Evolutionary conservation across 1,140 invertebrate species (phyloP).

Genomic region (Drosophila equinoxialis): DNA sequence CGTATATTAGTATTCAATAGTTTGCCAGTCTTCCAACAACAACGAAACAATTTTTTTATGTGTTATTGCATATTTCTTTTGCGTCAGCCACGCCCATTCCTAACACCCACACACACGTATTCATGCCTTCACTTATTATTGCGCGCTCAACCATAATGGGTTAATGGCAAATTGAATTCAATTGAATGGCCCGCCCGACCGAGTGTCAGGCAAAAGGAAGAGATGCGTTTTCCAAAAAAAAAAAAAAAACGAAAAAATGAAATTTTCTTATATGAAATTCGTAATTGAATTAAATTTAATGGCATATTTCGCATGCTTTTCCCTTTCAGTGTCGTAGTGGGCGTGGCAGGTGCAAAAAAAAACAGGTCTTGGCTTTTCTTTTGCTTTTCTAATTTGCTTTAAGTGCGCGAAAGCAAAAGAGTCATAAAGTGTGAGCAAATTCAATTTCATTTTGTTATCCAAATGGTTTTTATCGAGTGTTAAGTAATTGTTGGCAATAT

Average conservation of each 20-base stretch:
- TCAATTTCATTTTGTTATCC: slow-evolving; percentile 58
- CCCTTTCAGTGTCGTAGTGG: slow-evolving; percentile 4
- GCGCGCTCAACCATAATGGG: slow-evolving; percentile 75
- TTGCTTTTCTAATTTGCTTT: slow-evolving; percentile 65
- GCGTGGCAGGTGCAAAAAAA: slow-evolving; percentile 22
- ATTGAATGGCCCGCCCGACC: slow-evolving; percentile 56
- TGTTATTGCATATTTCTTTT: slow-evolving; percentile 76
- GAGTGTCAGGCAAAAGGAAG: slow-evolving; percentile 2
- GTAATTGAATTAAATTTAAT: slow-evolving; percentile 82
- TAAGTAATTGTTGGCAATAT: slow-evolving; percentile 41
- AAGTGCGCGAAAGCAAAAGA: slow-evolving; percentile 59
- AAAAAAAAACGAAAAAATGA: neutral
- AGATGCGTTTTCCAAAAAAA: slow-evolving; percentile 43
- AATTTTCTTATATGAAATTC: slow-evolving; percentile 65
- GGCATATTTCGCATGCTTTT: slow-evolving; percentile 72
- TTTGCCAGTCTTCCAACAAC: slow-evolving; percentile 41
- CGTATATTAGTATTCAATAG: slow-evolving; percentile 75
- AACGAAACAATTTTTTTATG: slow-evolving; percentile 61
- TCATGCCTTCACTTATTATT: slow-evolving; percentile 63
- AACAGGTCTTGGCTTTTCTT: slow-evolving; percentile 10
- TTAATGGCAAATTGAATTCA: slow-evolving; percentile 79
- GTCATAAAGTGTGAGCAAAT: slow-evolving; percentile 64
- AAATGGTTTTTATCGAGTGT: slow-evolving; percentile 44
- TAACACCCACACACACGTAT: slow-evolving; percentile 3
- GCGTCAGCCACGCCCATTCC: slow-evolving; percentile 1